These are phyloP conservation scores for Miltochrista miniata DNA, from an alignment of 2,888 invertebrate species.

Conservation along the genomic window DNA sequence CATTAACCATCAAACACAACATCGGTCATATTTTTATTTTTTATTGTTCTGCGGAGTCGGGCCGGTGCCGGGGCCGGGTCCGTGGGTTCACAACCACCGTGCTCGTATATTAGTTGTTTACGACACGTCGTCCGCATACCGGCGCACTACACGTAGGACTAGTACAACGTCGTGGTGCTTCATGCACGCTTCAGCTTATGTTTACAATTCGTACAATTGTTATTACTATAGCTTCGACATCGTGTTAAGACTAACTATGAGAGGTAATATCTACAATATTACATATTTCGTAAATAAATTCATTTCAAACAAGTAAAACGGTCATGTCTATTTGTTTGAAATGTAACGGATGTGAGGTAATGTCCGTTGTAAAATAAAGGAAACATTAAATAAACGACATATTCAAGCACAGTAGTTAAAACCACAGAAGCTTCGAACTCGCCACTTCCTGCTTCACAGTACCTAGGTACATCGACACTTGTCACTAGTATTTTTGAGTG, in stretches of 20 bases:
- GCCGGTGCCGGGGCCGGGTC: not conserved
- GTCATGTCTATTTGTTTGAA: no score
- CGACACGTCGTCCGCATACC: conserved; percentile 14
- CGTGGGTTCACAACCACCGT: conserved; percentile 1
- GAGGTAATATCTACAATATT: no score
- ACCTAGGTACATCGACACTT: no score
- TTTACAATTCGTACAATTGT: not conserved
- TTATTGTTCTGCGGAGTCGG: no score
- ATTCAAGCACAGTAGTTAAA: conserved; percentile 2
- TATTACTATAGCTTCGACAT: no score
- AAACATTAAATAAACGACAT: conserved; percentile 15
- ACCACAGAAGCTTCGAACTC: conserved; percentile 15
- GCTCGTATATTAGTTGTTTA: conserved; percentile 23
- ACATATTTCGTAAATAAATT: no score
- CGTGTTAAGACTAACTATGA: no score
- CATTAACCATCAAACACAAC: conserved; percentile 14
- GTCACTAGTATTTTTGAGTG: no score
- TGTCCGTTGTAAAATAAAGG: conserved; percentile 5
- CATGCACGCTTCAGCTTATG: not conserved
- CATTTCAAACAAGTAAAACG: no score
- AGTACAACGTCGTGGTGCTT: conserved; percentile 1
- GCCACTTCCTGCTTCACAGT: conserved; percentile 28
- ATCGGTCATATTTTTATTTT: conserved; percentile 16
- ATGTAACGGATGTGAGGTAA: not conserved
- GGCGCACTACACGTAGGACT: not conserved